Evolutionary conservation across 1,140 invertebrate genomes (phyloP).

Genomic region (Listronotus oregonensis): DNA sequence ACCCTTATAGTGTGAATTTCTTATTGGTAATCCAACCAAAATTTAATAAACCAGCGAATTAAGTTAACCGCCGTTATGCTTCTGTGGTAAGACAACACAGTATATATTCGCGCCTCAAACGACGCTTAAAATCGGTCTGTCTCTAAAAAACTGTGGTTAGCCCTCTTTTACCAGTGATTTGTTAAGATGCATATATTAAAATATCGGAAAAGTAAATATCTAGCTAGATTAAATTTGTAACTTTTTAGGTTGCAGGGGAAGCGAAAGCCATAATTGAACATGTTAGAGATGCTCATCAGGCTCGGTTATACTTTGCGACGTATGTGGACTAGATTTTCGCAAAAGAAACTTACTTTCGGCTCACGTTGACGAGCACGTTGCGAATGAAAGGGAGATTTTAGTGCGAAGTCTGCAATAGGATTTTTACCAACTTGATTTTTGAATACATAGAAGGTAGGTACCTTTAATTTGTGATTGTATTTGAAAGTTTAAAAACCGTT

Average conservation of each 20-base stretch:
- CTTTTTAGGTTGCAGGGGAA: conserved; percentile 55
- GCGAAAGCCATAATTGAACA: conserved; percentile 66
- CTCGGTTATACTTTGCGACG: conserved; percentile 70
- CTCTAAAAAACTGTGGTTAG: too few relatives aligned
- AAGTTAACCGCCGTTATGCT: too few relatives aligned
- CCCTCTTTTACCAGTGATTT: too few relatives aligned
- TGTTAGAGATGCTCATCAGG: conserved; percentile 64
- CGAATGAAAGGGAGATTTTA: conserved; percentile 64
- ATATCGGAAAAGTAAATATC: too few relatives aligned
- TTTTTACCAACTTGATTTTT: conserved; percentile 67
- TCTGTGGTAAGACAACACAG: too few relatives aligned
- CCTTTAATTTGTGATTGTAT: too few relatives aligned
- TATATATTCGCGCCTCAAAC: too few relatives aligned
- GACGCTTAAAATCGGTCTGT: too few relatives aligned
- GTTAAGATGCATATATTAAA: too few relatives aligned
- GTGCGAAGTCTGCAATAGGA: conserved; percentile 68
- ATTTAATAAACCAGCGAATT: too few relatives aligned
- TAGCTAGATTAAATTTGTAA: conserved; percentile 46
- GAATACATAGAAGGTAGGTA: conserved; percentile 58
- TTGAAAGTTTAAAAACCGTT: background rate
- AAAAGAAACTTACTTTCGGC: conserved; percentile 66
- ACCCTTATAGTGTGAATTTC: too few relatives aligned
- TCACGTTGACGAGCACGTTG: conserved; percentile 71
- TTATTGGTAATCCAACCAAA: too few relatives aligned
- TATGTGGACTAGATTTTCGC: conserved; percentile 69